These are phyloP conservation scores for Yoshiicerus persimilis DNA, from an alignment of 1,140 invertebrate genomes.

Conservation along the genomic window DNA sequence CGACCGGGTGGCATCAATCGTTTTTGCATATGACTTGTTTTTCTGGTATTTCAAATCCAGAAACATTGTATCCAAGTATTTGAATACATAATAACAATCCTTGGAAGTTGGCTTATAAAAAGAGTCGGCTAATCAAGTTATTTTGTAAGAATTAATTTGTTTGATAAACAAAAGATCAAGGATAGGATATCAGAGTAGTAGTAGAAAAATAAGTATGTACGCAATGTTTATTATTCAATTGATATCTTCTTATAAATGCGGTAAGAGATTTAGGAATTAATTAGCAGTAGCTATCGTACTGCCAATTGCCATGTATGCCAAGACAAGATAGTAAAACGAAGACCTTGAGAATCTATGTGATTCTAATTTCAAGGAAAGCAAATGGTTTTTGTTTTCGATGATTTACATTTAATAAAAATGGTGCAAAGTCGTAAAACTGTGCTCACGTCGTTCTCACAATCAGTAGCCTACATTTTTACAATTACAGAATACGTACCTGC, in stretches of 20 bases:
- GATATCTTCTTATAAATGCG: not conserved
- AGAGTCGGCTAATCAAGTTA: not conserved
- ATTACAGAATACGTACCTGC: not conserved
- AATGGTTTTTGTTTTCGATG: not conserved
- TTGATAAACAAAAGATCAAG: not conserved
- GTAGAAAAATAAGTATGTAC: no score
- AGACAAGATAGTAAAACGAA: not conserved
- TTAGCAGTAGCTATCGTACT: not conserved
- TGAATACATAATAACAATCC: not conserved
- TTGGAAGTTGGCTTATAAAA: not conserved
- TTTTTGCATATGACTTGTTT: no score
- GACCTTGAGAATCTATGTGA: not conserved
- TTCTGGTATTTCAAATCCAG: no score
- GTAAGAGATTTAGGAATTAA: not conserved
- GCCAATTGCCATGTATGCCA: not conserved
- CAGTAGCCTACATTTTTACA: not conserved
- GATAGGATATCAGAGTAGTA: no score
- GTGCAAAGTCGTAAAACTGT: not conserved
- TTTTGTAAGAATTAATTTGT: not conserved
- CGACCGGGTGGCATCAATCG: no score
- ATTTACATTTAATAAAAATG: not conserved
- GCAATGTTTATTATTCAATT: not conserved
- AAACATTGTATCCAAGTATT: not conserved
- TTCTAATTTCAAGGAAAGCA: not conserved
- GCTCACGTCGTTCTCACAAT: not conserved